Percentiles rank a stretch among this genome's conserved stretches.
These are phyloP conservation scores for Achroia grisella DNA, from an alignment of 1,140 invertebrate species.

Conservation along the genomic window DNA sequence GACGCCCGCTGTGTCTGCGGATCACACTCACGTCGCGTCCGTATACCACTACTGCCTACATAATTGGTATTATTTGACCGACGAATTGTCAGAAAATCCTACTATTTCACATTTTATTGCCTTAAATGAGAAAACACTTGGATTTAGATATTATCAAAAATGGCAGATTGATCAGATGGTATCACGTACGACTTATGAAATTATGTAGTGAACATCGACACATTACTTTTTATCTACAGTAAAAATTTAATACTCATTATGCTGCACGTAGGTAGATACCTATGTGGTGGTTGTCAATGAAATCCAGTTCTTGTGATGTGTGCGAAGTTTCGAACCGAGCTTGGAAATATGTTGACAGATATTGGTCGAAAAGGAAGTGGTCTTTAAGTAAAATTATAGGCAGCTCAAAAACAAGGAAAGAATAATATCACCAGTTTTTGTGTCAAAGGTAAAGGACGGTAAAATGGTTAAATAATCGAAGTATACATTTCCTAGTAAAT, in stretches of 20 bases:
- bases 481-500: too few species aligned
- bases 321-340: conserved; percentile 34
- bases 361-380: conserved; percentile 66
- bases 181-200: conserved; percentile 48
- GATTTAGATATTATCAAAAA: neutral
- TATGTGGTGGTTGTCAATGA: conserved; percentile 64
- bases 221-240: conserved; percentile 63
- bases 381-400: conserved; percentile 67
- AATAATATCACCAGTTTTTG: conserved; percentile 54
- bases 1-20: conserved; percentile 9
- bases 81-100: neutral
- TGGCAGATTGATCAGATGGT: conserved; percentile 26
- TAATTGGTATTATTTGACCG: conserved; percentile 5
- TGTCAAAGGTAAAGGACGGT: conserved; percentile 37
- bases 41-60: conserved; percentile 5
- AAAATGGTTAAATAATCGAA: neutral
- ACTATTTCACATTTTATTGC: neutral
- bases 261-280: too few species aligned
- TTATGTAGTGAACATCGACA: conserved; percentile 44
- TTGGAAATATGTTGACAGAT: conserved; percentile 72
- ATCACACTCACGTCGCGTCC: conserved; percentile 5
- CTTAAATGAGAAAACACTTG: neutral
- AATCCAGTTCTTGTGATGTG: conserved; percentile 70
- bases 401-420: conserved; percentile 61
- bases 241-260: conserved; percentile 72